phyloP scores from a whole-genome alignment of 2,797 vertebrate genomes.

The Denticeps clupeoides region DNA sequence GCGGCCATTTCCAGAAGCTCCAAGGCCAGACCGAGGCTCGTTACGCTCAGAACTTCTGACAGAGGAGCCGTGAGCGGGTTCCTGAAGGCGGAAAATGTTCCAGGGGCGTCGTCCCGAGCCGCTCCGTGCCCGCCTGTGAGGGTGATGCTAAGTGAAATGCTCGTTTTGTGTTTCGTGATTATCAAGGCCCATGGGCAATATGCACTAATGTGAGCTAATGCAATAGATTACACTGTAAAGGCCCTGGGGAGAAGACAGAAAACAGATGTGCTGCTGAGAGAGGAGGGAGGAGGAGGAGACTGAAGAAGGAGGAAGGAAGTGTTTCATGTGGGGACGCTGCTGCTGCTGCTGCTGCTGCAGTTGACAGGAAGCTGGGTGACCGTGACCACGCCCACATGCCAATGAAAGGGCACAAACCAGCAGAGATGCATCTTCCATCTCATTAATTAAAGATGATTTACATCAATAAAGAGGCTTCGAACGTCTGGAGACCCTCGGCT shows the following conservation, averaged over 20 bases:
- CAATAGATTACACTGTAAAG: slow-evolving; percentile 72
- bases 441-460: too few species aligned
- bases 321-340: too few species aligned
- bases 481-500: too few species aligned
- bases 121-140: slow-evolving; percentile 45
- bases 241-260: slow-evolving; percentile 55
- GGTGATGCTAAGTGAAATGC: slow-evolving; percentile 73
- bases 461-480: too few species aligned
- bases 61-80: slow-evolving; percentile 35
- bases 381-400: too few species aligned
- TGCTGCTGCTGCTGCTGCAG: too few species aligned
- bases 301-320: slow-evolving; percentile 6
- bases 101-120: slow-evolving; percentile 30
- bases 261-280: slow-evolving; percentile 59
- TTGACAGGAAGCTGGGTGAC: too few species aligned
- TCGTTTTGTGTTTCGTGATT: slow-evolving; percentile 73
- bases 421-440: too few species aligned
- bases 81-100: slow-evolving; percentile 14
- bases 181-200: slow-evolving; percentile 70
- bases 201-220: slow-evolving; percentile 80
- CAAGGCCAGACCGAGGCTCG: slow-evolving; percentile 21
- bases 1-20: slow-evolving; percentile 3
- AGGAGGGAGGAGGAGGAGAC: slow-evolving; percentile 8
- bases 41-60: slow-evolving; percentile 32
- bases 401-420: too few species aligned